phyloP scores from a whole-genome alignment of 2,113 vertebrate species.

The Anoplopoma fimbria region DNA sequence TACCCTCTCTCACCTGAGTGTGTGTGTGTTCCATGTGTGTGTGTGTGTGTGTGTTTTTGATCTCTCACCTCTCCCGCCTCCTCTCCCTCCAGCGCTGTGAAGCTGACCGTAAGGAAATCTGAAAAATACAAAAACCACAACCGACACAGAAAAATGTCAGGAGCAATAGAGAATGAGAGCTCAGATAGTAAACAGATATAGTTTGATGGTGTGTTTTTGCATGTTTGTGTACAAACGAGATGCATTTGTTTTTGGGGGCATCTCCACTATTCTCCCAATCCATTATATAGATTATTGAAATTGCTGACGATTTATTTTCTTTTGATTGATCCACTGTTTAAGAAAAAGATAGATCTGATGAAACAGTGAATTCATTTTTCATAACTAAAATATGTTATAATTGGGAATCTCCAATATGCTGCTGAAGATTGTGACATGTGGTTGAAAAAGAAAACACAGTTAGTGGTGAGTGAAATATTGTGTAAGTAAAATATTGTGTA shows the following conservation, averaged over 20 bases:
- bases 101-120: slow-evolving; percentile 70
- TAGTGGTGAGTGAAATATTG: too few relatives aligned
- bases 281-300: background rate
- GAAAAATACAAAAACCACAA: slow-evolving; percentile 38
- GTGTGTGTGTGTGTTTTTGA: slow-evolving; percentile 15
- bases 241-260: background rate
- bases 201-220: background rate
- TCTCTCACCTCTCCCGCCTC: slow-evolving; percentile 50
- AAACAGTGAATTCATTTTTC: background rate
- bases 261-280: background rate
- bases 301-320: background rate
- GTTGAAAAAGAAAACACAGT: too few relatives aligned
- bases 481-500: too few relatives aligned
- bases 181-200: background rate
- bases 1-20: slow-evolving; percentile 28
- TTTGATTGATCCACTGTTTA: background rate
- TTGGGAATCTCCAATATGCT: background rate
- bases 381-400: background rate
- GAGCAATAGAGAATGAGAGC: background rate
- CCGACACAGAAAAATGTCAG: background rate
- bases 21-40: background rate
- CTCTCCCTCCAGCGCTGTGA: slow-evolving; percentile 47
- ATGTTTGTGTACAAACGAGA: background rate
- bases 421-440: background rate
- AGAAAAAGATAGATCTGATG: background rate